Percentiles rank a stretch among this genome's conserved stretches.
phyloP scores from a whole-genome alignment of 2,888 invertebrate species.

The Limnephilus lunatus region DNA sequence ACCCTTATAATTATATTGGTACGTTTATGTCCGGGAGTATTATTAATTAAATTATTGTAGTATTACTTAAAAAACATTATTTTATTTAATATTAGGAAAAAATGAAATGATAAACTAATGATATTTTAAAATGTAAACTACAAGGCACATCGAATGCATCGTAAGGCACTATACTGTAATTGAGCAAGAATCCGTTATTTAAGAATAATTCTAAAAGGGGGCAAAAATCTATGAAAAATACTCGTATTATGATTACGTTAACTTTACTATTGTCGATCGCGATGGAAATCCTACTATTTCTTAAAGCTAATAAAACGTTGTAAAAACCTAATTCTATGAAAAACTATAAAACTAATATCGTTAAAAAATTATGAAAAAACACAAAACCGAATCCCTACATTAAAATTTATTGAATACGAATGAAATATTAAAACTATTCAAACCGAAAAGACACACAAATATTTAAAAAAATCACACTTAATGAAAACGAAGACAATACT shows the following conservation, averaged over 20 bases:
- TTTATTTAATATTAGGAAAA: neutral
- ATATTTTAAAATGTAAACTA: slow-evolving; percentile 14
- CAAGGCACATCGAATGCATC: slow-evolving; percentile 56
- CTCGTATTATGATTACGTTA: neutral
- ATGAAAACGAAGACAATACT: neutral
- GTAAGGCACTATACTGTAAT: slow-evolving; percentile 20
- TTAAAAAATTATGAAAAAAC: neutral
- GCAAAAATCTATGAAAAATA: neutral
- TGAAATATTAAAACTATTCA: slow-evolving; percentile 12
- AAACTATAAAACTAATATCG: slow-evolving; percentile 15
- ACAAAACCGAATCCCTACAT: neutral
- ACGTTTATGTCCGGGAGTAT: neutral
- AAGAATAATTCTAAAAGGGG: neutral
- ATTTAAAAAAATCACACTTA: neutral
- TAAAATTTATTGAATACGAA: slow-evolving; percentile 9
- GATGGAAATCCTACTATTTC: neutral
- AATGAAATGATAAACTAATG: neutral
- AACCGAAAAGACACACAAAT: slow-evolving; percentile 3
- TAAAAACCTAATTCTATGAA: neutral
- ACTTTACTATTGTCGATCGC: neutral
- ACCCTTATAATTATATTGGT: neutral
- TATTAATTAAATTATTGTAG: neutral
- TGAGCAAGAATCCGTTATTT: slow-evolving; percentile 48
- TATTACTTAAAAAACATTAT: neutral
- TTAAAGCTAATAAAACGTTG: neutral